Evolutionary conservation across 2,888 invertebrate species (phyloP), one percentile per base, ranked within the genome.

Genomic region (Trileptium ribeirensis): DNA sequence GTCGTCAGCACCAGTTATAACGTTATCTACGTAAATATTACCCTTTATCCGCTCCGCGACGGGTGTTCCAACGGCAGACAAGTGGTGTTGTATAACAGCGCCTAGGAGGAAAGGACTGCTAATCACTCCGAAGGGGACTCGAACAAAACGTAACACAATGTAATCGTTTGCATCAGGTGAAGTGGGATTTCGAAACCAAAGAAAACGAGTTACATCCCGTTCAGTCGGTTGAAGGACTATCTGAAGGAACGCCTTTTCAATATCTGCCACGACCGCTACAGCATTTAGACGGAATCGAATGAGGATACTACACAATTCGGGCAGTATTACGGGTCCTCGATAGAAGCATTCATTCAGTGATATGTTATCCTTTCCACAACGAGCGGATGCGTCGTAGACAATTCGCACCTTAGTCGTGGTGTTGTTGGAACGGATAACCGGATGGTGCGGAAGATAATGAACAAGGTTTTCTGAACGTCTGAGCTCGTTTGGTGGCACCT

Each of bases 341-440:
- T 84, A 82, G 1, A 83, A 40, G 67, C 83, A 84, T 67, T 84
- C 83, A 82, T 84, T 84, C 34, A 84, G 75, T 3, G 78, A 74
- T 1, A 74, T 3, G 0, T 67, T 81, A 79, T 83, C 77, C 0
- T 2, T 29, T 70, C 81, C 81, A n/a, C 31, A 33, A 38, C 29
- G 34, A 0, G 78, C 80, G 0, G 82, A 83, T 3, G 82, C 86
- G 81, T 86, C 86, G 77, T 81, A 86, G 15, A 86, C 85, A 36
- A 83, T 79, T 15, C 85, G 40, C 3, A 86, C 64, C 78, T 86
- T 86, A 0, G 85, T 51, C 8, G 51, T 75, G n/a, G 70, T 29
- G 2, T 84, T 83, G 19, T 70, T 24, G 24, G 83, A 79, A 0
- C 74, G 70, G 31, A 84, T 67, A 0, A 84, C 84, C 0, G 82